Base-by-base conservation (phyloP, 2,113 vertebrate species). In the Accipiter virgatus region DNA sequence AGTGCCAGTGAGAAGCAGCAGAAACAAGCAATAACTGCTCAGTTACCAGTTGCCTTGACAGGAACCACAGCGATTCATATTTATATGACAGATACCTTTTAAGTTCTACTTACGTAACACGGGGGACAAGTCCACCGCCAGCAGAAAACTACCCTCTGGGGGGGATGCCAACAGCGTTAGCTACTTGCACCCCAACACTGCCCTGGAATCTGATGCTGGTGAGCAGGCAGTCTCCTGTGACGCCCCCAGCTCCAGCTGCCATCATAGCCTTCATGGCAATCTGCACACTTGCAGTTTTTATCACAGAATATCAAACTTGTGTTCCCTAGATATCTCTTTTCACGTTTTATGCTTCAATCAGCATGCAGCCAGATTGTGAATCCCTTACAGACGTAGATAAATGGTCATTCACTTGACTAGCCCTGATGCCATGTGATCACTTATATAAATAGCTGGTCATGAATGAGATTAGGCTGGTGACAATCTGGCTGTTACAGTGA, bases 391-490 rank as follows among this genome's bases (percentile, higher is more conserved):
- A 88, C 3, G 0, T 7, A 93, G 92, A 81, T 66, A 78, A 95
- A 81, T 20, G 92, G 80, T 56, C 86, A 78, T 73, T 68, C 90
- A 86, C 85, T 65, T 32, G 47, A 82, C 55, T 65, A 67, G 73
- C 71, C 80, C 67, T 70, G 42, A 42, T 0, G 18, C 93, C 50
- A n/a, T 20, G 62, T 81, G 92, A 91, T 72, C 81, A 40, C 90
- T 79, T 43, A 43, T 11, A 85, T n/a, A 95, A 95, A 86, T 70
- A 94, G 62, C 74, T 83, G 42, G 34, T 73, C 79, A 65, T 58
- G 90, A 93, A 86, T 66, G 71, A 91, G 66, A 90, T 91, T 38
- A 90, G 70, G 66, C 74, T 80, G 87, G 81, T 80, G 81, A 82
- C 88, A 92, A 92, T 47, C 88, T 86, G 82, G 80, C 82, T 86